Conservation (phyloP, 2,888 invertebrate species). For the Megalurothrips usitatus region DNA sequence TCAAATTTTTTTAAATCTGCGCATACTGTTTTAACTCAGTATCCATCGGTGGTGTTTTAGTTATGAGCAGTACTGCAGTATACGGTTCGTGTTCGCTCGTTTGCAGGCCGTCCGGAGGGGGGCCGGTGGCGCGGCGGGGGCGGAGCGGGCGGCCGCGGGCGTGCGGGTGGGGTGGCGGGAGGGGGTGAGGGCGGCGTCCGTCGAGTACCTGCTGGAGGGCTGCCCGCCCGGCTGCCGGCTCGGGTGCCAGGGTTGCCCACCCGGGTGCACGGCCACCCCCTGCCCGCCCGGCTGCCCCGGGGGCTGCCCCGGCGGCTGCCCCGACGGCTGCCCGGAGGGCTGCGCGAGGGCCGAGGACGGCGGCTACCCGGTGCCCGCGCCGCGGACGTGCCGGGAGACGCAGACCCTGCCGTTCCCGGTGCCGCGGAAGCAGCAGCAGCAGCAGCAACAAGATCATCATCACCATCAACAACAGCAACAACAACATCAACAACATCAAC, state of each 20-base stretch:
- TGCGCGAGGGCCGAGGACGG: background rate
- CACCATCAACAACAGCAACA: background rate
- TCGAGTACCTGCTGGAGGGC: background rate
- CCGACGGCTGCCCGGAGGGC: background rate
- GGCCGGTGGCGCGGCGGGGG: background rate
- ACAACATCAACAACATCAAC: background rate
- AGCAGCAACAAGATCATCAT: background rate
- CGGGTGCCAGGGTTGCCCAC: background rate
- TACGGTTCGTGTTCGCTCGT: too few relatives aligned
- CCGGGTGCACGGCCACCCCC: background rate
- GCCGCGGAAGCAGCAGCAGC: background rate
- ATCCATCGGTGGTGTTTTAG: too few relatives aligned
- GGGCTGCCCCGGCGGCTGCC: background rate
- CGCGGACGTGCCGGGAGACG: background rate
- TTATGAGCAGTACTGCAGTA: too few relatives aligned
- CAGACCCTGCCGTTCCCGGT: slow-evolving; percentile 7
- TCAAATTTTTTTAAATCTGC: too few relatives aligned
- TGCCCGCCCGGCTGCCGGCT: background rate
- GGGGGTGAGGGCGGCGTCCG: background rate
- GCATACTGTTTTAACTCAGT: too few relatives aligned
- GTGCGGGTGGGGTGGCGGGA: background rate
- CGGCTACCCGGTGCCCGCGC: background rate
- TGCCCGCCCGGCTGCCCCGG: background rate
- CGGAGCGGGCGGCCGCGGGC: background rate
- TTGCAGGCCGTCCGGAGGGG: background rate